These are phyloP conservation scores for Pristionchus japonicus DNA, from an alignment of 2,888 invertebrate species.

Conservation along the genomic window DNA sequence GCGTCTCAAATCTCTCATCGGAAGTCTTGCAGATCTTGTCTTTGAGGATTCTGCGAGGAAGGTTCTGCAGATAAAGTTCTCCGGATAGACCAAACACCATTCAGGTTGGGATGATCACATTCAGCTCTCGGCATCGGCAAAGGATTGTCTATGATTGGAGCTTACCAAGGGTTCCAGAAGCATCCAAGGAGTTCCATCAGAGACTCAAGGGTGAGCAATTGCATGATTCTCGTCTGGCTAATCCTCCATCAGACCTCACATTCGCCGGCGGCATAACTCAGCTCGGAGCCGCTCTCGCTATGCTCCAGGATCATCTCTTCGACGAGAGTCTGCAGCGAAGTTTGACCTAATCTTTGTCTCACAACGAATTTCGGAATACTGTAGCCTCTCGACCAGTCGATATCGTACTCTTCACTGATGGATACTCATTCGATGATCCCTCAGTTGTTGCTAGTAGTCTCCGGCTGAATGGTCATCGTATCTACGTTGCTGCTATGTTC, in stretches of 20 bases:
- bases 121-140: constrained; percentile 7
- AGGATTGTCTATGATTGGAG: background rate
- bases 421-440: constrained; percentile 33
- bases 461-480: background rate
- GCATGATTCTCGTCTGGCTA: no score
- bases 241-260: background rate
- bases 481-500: constrained; percentile 18
- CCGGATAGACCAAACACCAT: background rate
- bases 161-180: background rate
- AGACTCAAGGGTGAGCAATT: constrained; percentile 1
- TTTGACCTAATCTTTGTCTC: background rate
- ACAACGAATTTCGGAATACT: background rate
- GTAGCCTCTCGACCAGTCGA: constrained; percentile 16
- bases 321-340: background rate
- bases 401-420: constrained; percentile 36
- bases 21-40: background rate
- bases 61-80: no score
- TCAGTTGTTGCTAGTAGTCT: background rate
- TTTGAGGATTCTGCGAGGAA: constrained; percentile 7
- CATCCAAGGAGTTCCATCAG: background rate
- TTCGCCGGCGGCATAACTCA: constrained; percentile 28
- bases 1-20: background rate
- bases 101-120: constrained; percentile 23
- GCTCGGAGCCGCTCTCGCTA: background rate
- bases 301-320: constrained; percentile 2